These are phyloP conservation scores for Ellobius talpinus DNA, from an alignment of 2,113 vertebrate genomes.

Conservation along the genomic window DNA sequence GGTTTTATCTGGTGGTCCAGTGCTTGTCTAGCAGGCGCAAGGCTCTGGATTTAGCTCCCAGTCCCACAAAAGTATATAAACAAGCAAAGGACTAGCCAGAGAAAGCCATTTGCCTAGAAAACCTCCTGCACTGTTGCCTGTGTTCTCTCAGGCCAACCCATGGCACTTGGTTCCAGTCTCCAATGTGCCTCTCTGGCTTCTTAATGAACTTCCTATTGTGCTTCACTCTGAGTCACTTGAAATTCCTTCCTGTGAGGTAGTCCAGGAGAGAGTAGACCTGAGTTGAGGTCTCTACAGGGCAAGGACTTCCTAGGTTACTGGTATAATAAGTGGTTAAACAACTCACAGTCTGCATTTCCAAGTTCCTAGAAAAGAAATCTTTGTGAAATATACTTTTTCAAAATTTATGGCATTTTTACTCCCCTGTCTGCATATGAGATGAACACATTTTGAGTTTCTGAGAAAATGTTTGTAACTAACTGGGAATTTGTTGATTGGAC, in stretches of 20 bases:
- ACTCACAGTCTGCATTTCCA: background rate
- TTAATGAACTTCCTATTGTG: background rate
- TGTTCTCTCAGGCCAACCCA: background rate
- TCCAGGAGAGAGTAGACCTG: background rate
- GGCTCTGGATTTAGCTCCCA: background rate
- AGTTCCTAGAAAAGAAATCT: background rate
- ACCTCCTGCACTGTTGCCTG: rapidly evolving
- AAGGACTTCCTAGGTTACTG: background rate
- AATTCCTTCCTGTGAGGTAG: background rate
- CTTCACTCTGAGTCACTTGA: background rate
- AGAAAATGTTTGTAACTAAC: background rate
- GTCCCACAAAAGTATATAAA: background rate
- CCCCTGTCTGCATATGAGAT: background rate
- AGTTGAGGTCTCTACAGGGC: background rate
- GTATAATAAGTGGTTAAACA: background rate
- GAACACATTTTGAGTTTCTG: background rate
- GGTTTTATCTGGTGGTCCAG: background rate
- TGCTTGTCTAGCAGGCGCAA: background rate
- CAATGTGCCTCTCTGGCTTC: background rate
- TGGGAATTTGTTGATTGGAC: background rate
- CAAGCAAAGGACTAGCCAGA: background rate
- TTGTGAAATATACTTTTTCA: background rate
- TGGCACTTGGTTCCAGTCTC: rapidly evolving
- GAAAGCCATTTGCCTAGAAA: background rate
- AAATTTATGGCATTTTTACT: background rate